Evolutionary conservation across 2,888 invertebrate genomes (phyloP).

Genomic region (Peribatodes rhomboidaria): DNA sequence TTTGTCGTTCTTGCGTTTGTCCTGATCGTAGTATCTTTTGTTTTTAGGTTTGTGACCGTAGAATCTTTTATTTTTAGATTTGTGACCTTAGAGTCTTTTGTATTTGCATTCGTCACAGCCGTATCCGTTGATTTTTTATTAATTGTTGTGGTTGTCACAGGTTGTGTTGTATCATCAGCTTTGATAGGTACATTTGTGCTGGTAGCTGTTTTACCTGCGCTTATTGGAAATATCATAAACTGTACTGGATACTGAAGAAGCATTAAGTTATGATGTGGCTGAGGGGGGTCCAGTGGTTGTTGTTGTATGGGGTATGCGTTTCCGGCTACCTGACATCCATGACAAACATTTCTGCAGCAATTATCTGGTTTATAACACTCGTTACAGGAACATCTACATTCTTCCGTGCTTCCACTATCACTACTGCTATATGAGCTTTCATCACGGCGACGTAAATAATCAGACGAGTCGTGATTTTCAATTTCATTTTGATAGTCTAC

Average conservation of each 20-base stretch:
- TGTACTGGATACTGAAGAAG: constrained; percentile 14
- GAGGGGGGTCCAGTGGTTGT: background rate
- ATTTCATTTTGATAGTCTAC: background rate
- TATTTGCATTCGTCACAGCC: background rate
- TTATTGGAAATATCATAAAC: constrained; percentile 3
- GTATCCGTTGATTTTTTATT: background rate
- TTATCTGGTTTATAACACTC: background rate
- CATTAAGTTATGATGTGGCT: constrained; percentile 1
- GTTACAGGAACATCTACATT: constrained; percentile 11
- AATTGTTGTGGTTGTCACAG: background rate
- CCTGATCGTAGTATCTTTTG: background rate
- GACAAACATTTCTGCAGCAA: constrained; percentile 1
- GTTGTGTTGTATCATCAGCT: background rate
- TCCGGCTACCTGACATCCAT: background rate
- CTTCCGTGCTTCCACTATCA: background rate
- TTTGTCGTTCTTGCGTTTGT: too few relatives aligned
- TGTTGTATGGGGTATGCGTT: background rate
- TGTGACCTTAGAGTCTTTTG: background rate
- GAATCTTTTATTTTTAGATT: background rate
- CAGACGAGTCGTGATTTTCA: background rate
- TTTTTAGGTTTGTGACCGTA: background rate
- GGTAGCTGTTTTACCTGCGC: background rate
- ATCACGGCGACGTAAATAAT: background rate
- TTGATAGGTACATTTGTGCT: background rate
- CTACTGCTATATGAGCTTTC: background rate